Percentiles rank a stretch among this genome's conserved stretches.
These are phyloP conservation scores for Hemiscyllium ocellatum DNA, from an alignment of 2,113 vertebrate genomes.

Conservation along the genomic window DNA sequence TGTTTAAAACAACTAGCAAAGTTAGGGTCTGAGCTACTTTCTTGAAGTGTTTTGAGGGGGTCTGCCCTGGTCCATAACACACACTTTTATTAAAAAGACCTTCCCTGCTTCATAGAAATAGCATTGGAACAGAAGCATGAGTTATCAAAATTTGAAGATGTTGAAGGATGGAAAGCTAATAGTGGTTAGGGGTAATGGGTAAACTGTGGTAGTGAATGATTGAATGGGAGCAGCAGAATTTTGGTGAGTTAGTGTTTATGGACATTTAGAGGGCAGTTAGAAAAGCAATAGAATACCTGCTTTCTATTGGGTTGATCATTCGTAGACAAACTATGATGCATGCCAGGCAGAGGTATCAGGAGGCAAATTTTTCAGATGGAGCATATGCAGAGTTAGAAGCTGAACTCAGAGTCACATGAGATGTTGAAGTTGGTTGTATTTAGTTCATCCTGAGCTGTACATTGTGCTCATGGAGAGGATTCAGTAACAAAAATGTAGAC, in stretches of 20 bases:
- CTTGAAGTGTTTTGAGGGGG: too few species aligned
- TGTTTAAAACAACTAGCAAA: too few species aligned
- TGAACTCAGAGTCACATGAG: neutral
- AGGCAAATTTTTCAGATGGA: neutral
- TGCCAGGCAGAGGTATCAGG: neutral
- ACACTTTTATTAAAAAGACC: neutral
- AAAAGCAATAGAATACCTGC: neutral
- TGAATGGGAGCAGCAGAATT: neutral
- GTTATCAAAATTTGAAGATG: neutral
- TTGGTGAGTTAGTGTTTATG: neutral
- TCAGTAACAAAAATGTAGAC: neutral
- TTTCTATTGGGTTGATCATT: neutral
- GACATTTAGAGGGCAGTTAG: neutral
- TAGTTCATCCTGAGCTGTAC: neutral
- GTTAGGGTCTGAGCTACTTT: too few species aligned
- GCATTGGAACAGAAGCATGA: neutral
- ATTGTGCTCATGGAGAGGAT: neutral
- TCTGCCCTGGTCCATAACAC: too few species aligned
- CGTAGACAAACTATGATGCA: neutral
- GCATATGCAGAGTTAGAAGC: neutral
- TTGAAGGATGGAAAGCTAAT: neutral
- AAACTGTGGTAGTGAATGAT: neutral
- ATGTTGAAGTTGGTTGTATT: neutral
- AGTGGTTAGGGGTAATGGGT: neutral
- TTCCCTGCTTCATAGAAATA: neutral